phyloP scores from a whole-genome alignment of 2,888 invertebrate genomes.

The Standfussiana lucernea region DNA sequence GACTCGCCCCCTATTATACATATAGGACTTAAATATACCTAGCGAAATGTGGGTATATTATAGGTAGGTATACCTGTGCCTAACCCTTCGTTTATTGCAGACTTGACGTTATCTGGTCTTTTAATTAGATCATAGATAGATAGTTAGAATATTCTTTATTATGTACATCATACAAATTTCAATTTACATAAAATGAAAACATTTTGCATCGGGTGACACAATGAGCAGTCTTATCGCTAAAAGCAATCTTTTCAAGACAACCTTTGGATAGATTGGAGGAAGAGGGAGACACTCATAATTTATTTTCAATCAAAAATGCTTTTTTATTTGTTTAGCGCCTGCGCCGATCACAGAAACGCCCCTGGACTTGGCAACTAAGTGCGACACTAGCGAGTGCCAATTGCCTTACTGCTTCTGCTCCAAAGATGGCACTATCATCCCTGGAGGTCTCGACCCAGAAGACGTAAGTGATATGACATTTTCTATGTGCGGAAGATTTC shows the following conservation, averaged over 20 bases:
- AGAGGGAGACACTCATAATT: no score
- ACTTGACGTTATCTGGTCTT: background rate
- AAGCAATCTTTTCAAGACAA: no score
- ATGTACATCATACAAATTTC: no score
- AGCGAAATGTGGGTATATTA: background rate
- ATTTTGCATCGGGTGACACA: no score
- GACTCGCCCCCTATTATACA: no score
- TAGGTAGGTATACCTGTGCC: no score
- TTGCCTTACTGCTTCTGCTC: conserved; percentile 98
- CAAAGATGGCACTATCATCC: conserved; percentile 96
- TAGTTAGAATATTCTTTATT: no score
- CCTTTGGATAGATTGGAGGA: no score
- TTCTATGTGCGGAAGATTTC: background rate
- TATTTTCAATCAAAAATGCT: background rate
- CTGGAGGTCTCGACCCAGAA: conserved; percentile 95
- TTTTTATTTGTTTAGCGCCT: conserved; percentile 91
- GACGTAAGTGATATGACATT: conserved; percentile 90
- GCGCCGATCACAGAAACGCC: conserved; percentile 96
- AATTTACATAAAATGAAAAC: no score
- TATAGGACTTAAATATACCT: background rate
- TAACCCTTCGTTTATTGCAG: background rate
- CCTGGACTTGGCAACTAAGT: conserved; percentile 94
- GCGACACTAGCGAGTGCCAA: conserved; percentile 93
- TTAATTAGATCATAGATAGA: background rate
- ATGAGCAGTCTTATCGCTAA: no score